A percentile compares a stretch with the other conserved stretches of the same genome.
These are phyloP conservation scores for Betta splendens DNA, from an alignment of 2,797 vertebrate species.

Conservation along the genomic window DNA sequence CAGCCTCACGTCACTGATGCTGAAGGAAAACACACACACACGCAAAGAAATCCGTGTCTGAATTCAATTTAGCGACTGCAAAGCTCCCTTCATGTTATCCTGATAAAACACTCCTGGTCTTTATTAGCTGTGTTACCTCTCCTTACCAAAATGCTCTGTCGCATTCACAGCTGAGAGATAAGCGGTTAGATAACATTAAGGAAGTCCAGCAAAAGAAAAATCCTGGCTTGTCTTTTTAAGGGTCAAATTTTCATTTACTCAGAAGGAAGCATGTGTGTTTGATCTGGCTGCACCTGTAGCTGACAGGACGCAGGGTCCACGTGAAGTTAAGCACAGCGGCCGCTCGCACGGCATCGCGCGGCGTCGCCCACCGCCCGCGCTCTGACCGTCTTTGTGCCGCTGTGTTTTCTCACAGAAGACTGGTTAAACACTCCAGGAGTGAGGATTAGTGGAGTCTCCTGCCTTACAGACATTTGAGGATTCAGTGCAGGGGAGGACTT, in stretches of 20 bases:
- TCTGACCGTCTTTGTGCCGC: constrained; percentile 24
- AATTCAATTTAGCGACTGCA: constrained; percentile 62
- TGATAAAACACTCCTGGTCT: constrained; percentile 63
- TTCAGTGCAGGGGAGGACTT: constrained; percentile 55
- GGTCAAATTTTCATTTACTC: constrained; percentile 52
- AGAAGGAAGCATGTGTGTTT: constrained; percentile 77
- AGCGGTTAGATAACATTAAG: constrained; percentile 57
- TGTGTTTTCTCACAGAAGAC: constrained; percentile 64
- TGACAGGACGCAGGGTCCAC: constrained; percentile 63
- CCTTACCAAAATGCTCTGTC: constrained; percentile 53
- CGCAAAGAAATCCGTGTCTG: constrained; percentile 42
- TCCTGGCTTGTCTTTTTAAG: constrained; percentile 42
- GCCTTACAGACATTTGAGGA: constrained; percentile 83
- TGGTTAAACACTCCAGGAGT: constrained; percentile 67
- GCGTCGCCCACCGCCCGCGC: no score
- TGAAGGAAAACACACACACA: background rate
- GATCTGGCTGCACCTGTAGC: constrained; percentile 75
- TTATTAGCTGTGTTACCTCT: constrained; percentile 61
- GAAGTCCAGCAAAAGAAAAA: constrained; percentile 58
- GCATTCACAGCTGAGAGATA: constrained; percentile 58
- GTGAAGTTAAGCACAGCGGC: constrained; percentile 50
- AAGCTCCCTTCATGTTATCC: constrained; percentile 61
- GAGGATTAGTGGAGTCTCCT: constrained; percentile 69
- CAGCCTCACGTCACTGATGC: constrained; percentile 38
- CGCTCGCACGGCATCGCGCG: constrained; percentile 83